phyloP scores from a whole-genome alignment of 2,113 vertebrate genomes.

The Damaliscus lunatus region DNA sequence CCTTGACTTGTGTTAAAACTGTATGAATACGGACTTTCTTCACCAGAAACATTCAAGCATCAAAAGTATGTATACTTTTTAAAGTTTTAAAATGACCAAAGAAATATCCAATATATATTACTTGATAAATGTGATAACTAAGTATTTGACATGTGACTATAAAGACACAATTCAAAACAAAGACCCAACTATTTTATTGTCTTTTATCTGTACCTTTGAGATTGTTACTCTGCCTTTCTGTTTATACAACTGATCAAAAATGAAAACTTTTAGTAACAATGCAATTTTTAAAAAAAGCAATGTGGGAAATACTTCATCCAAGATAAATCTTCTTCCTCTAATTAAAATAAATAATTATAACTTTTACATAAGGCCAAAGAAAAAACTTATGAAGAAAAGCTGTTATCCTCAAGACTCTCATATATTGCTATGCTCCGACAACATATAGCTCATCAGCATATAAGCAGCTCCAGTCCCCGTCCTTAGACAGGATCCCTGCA shows the following conservation, averaged over 20 bases:
- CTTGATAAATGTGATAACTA: neutral
- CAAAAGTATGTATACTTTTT: neutral
- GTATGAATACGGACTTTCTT: neutral
- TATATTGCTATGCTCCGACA: neutral
- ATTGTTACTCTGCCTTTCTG: neutral
- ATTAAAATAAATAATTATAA: neutral
- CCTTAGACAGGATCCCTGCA: neutral
- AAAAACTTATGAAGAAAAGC: neutral
- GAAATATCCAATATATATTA: neutral
- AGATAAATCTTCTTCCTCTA: neutral
- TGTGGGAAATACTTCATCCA: neutral
- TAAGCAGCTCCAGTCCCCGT: neutral
- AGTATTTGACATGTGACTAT: neutral
- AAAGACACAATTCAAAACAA: neutral
- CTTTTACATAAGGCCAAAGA: neutral
- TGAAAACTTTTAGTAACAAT: neutral
- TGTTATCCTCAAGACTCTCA: neutral
- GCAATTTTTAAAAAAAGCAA: neutral
- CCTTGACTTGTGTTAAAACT: neutral
- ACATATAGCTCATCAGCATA: neutral
- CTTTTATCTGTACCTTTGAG: neutral
- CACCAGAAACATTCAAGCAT: neutral
- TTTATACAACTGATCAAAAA: neutral
- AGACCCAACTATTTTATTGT: neutral
- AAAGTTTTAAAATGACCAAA: conserved; percentile 6